phyloP scores from a whole-genome alignment of 2,888 invertebrate genomes.

The Adela reaumurella region DNA sequence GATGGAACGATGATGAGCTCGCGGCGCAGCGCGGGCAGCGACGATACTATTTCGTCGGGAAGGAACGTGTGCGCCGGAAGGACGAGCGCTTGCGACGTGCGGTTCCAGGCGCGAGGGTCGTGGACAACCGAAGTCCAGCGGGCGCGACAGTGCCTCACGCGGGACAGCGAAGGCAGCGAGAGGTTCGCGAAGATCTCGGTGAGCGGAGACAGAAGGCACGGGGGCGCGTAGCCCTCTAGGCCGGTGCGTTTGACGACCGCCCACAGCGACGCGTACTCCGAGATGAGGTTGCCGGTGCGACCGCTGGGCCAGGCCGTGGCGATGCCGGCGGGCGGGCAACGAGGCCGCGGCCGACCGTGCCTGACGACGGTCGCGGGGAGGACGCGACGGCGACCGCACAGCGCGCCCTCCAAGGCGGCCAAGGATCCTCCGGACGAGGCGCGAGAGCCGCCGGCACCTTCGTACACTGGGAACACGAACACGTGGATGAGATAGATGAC shows the following conservation, averaged over 20 bases:
- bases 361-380: constrained; percentile 19
- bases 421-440: constrained; percentile 33
- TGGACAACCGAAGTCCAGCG: constrained; percentile 40
- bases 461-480: constrained; percentile 57
- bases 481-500: constrained; percentile 57
- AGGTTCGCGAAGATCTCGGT: constrained; percentile 19
- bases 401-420: constrained; percentile 49
- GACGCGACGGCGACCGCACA: constrained; percentile 43
- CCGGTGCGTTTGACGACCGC: constrained; percentile 40
- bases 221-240: constrained; percentile 41
- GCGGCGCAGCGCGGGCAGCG: constrained; percentile 53
- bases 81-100: constrained; percentile 54
- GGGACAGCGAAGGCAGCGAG: constrained; percentile 50
- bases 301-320: constrained; percentile 50
- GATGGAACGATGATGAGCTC: constrained; percentile 52
- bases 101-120: constrained; percentile 50
- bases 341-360: constrained; percentile 25
- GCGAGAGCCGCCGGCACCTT: constrained; percentile 26
- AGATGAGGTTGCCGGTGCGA: constrained; percentile 40
- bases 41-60: constrained; percentile 50
- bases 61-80: constrained; percentile 50
- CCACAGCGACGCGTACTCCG: constrained; percentile 40
- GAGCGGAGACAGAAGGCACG: constrained; percentile 45
- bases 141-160: constrained; percentile 50
- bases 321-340: constrained; percentile 39